A percentile compares a stretch with the other conserved stretches of the same genome.
These are phyloP conservation scores for Galeopterus variegatus DNA, from an alignment of 2,113 vertebrate genomes.

Conservation along the genomic window DNA sequence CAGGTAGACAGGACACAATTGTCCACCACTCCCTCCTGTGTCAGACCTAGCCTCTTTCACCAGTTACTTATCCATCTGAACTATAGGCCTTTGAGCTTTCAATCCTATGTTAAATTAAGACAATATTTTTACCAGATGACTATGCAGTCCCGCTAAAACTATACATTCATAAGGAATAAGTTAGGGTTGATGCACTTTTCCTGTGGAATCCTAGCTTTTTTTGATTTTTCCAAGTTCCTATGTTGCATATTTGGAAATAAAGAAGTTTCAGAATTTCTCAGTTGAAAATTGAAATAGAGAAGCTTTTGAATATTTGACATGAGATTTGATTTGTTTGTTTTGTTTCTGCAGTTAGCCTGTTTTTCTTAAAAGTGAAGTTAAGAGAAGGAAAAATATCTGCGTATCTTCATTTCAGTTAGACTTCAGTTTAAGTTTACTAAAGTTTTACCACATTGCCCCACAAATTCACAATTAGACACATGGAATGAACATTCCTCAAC, in stretches of 20 bases:
- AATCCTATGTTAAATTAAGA: not conserved
- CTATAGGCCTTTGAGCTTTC: not conserved
- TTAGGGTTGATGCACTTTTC: not conserved
- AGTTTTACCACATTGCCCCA: not conserved
- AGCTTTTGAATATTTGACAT: not conserved
- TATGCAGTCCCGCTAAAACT: not conserved
- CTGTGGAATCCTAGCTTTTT: not conserved
- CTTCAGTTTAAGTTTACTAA: not conserved
- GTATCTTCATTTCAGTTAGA: not conserved
- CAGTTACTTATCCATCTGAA: not conserved
- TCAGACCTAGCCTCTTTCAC: not conserved
- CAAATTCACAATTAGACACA: not conserved
- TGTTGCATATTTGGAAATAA: not conserved
- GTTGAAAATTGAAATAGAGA: not conserved
- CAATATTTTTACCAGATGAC: not conserved
- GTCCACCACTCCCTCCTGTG: not conserved
- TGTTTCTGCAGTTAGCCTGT: not conserved
- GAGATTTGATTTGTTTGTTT: not conserved
- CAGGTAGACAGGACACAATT: not conserved
- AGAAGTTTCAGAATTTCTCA: not conserved
- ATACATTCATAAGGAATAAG: not conserved
- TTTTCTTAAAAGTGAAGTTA: not conserved
- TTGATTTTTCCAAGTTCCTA: not conserved
- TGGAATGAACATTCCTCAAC: not conserved
- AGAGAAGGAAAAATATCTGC: not conserved